Evolutionary conservation across 2,113 vertebrate genomes (phyloP).

Genomic region (Aramus guarauna): DNA sequence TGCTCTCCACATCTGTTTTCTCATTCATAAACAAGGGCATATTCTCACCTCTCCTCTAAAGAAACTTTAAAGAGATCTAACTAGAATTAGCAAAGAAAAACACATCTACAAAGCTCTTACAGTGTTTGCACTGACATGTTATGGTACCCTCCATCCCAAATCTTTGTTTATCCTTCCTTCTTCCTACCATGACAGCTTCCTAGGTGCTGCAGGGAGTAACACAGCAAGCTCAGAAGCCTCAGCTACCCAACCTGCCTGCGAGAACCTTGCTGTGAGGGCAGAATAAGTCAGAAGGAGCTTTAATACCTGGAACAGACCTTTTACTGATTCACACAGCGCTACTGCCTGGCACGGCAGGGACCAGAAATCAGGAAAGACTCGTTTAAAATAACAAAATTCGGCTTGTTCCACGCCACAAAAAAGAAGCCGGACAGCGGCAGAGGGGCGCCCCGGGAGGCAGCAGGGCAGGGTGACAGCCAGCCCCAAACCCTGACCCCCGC

Average conservation of each 20-base stretch:
- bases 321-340: too few relatives aligned
- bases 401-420: rapidly evolving
- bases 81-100: not conserved
- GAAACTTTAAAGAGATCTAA: not conserved
- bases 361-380: rapidly evolving
- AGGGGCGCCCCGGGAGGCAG: too few relatives aligned
- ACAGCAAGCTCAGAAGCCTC: rapidly evolving
- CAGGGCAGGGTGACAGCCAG: rapidly evolving
- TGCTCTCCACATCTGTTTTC: not conserved
- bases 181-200: not conserved
- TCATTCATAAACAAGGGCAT: rapidly evolving
- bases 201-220: rapidly evolving
- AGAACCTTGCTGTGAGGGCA: rapidly evolving
- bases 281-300: rapidly evolving
- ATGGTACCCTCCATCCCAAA: rapidly evolving
- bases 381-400: rapidly evolving
- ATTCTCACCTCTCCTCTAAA: rapidly evolving
- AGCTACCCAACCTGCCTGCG: not conserved
- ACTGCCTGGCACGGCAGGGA: rapidly evolving
- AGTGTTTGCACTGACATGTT: rapidly evolving
- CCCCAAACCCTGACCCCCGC: too few relatives aligned
- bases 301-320: rapidly evolving
- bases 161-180: not conserved
- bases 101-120: not conserved
- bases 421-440: rapidly evolving